Percentiles rank a stretch among this genome's conserved stretches.
Conservation (phyloP, 2,888 invertebrate genomes). For the Eurytoma adleriae region DNA sequence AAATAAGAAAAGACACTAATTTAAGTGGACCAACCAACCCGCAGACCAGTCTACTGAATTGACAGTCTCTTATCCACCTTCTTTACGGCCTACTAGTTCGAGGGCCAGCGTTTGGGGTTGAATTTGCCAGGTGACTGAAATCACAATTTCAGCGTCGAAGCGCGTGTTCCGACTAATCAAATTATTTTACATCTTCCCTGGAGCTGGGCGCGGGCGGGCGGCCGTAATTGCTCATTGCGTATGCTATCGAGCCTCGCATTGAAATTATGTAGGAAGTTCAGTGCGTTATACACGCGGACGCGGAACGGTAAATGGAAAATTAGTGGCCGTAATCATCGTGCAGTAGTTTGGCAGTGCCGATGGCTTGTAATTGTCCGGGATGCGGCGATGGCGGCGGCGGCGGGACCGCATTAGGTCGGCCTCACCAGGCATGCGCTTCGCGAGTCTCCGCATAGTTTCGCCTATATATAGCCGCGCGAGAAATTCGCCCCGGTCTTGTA, state of each 20-base stretch:
- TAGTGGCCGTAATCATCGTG: slow-evolving; percentile 55
- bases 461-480: no score
- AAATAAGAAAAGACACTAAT: no score
- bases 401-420: no score
- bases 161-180: slow-evolving; percentile 18
- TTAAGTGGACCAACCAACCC: no score
- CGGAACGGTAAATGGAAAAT: slow-evolving; percentile 54
- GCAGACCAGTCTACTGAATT: no score
- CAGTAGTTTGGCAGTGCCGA: slow-evolving; percentile 48
- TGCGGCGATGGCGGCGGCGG: slow-evolving; percentile 1
- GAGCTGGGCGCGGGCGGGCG: not conserved
- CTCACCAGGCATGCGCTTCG: no score
- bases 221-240: slow-evolving; percentile 55
- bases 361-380: slow-evolving; percentile 54
- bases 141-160: slow-evolving; percentile 28
- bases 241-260: slow-evolving; percentile 52
- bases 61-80: no score
- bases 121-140: slow-evolving; percentile 16
- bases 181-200: slow-evolving; percentile 39
- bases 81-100: not conserved
- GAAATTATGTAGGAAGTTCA: slow-evolving; percentile 55
- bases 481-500: no score
- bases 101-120: not conserved
- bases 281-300: slow-evolving; percentile 38
- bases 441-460: no score